Evolutionary conservation across 1,140 invertebrate genomes (phyloP).

Genomic region (Drosophila lini): DNA sequence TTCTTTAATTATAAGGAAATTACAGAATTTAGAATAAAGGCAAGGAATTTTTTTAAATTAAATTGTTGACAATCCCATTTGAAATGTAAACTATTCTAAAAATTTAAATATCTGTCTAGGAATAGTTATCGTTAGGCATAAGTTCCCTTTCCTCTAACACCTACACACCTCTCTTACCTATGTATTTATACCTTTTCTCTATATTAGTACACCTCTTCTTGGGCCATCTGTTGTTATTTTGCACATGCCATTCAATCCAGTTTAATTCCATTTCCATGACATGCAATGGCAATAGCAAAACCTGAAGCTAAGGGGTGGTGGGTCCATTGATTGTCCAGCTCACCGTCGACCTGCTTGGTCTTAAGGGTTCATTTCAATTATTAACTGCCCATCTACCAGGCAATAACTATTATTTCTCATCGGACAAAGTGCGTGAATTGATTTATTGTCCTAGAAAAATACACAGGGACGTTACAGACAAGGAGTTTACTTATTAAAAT

Average conservation of each 20-base stretch:
- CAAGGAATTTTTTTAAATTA: no score
- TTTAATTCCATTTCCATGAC: conserved; percentile 49
- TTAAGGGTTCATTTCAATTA: conserved; percentile 40
- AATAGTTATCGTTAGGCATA: background rate
- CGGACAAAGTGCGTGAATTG: background rate
- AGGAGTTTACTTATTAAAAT: background rate
- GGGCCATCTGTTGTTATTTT: conserved; percentile 20
- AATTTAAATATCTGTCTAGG: no score
- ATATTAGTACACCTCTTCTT: background rate
- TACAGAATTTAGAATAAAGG: no score
- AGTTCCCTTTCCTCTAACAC: background rate
- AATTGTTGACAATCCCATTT: no score
- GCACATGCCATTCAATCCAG: conserved; percentile 32
- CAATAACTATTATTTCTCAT: conserved; percentile 31
- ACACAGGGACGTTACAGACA: no score
- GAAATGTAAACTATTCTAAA: no score
- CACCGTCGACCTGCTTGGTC: background rate
- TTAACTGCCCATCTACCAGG: conserved; percentile 9
- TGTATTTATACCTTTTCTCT: background rate
- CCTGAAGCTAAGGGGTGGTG: background rate
- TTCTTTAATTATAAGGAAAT: no score
- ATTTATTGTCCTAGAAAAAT: conserved; percentile 1
- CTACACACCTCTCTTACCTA: no score
- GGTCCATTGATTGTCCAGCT: conserved; percentile 3
- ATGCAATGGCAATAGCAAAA: conserved; percentile 24